Percentiles rank a stretch among this genome's conserved stretches.
phyloP scores from a whole-genome alignment of 2,888 invertebrate genomes.

The Himalopsyche anomala region DNA sequence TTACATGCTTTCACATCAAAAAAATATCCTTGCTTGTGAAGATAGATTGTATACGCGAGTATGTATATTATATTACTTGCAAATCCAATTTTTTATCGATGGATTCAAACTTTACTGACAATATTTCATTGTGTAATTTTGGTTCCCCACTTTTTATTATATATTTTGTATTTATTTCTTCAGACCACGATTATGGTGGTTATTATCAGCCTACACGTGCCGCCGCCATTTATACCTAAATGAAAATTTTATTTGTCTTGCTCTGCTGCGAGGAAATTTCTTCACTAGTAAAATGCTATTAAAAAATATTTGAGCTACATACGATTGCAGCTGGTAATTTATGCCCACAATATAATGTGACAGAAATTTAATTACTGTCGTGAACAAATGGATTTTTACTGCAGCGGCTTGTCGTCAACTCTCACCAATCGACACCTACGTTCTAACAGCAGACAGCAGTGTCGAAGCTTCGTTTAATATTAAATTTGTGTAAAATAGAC shows the following conservation, averaged over 20 bases:
- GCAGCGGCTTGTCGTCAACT: neutral
- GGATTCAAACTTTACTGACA: no score
- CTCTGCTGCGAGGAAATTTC: neutral
- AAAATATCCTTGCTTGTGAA: no score
- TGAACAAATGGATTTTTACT: slow-evolving; percentile 2
- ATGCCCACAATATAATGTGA: slow-evolving; percentile 10
- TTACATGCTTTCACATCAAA: no score
- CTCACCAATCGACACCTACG: neutral
- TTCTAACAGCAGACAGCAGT: neutral
- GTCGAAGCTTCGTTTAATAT: neutral
- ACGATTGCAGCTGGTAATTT: slow-evolving; percentile 1
- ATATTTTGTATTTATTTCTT: no score
- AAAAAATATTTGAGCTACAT: neutral
- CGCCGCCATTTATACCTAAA: neutral
- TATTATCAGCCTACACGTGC: slow-evolving; percentile 23
- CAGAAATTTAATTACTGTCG: slow-evolving; percentile 22
- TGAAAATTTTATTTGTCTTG: neutral
- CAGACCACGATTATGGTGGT: neutral
- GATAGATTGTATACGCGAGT: no score
- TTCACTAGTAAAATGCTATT: neutral
- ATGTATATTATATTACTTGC: no score
- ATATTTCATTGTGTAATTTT: no score
- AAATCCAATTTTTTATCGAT: no score
- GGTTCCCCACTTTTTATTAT: no score
- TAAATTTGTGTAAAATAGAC: neutral